Evolutionary conservation across 53 echinoderm and acorn worm genomes (phyloP), one percentile per base, ranked within the genome.

Genomic region (Paelopatides confundens): DNA sequence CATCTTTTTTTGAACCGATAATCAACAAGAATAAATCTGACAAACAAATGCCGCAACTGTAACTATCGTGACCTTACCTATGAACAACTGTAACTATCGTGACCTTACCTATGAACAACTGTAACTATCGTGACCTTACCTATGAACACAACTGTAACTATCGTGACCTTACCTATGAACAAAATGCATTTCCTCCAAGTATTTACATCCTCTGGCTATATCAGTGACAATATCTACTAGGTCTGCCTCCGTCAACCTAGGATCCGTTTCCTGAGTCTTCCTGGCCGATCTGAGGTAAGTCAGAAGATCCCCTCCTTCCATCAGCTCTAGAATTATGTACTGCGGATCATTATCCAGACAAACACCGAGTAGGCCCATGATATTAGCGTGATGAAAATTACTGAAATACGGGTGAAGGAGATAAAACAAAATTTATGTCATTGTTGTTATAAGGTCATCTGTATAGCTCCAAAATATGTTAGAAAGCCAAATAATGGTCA

Each of bases 271-370:
- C 18, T 89, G 63, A 3, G 94, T 92, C 2, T 89, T 87, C 43
- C 99, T 54, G 1, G 94, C 95, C 2, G 85, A 94, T 12, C 99
- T 77, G 4, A 99, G 62, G 82, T 96, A 99, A 40, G 91, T 90
- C 77, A 99, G 79, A 54, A 99, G 90, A 63, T 99, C 99, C 69
- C 99, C 99, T 0, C 95, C 99, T 79, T 95, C 99, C 99, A 99
- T 99, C 90, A 99, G 35, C 84, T 99, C 99, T 34, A 96, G 81
- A 78, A 99, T 94, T 47, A 99, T 96, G 86, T 89, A 99, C 58
- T 99, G 95, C 31, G 99, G 99, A 81, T 99, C 99, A 39, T 99
- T 99, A 88, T 99, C 93, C 6, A 99, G 91, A 68, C 99, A 99
- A 36, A 99, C 99, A 6, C 99, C 99, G 17, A 99, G 89, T 2